phyloP scores from a whole-genome alignment of 2,797 vertebrate genomes.

The Hemibagrus guttatus region DNA sequence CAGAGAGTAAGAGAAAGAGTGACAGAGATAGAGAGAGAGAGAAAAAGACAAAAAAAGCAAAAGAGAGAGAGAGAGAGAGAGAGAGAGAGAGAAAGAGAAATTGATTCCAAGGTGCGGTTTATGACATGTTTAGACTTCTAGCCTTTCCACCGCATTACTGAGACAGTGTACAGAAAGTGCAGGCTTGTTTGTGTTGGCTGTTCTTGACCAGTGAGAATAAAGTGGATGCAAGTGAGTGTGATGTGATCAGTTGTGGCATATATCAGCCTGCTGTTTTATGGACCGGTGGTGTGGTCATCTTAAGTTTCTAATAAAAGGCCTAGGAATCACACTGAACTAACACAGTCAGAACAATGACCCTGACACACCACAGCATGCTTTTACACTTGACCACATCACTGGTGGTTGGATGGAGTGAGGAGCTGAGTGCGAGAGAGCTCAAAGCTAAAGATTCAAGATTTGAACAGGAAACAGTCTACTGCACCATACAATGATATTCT shows the following conservation, averaged over 20 bases:
- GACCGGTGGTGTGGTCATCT: conserved; percentile 42
- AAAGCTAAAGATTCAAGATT: background rate
- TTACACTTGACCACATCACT: conserved; percentile 10
- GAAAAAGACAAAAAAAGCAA: too few relatives aligned
- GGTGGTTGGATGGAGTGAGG: background rate
- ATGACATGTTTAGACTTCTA: conserved; percentile 44
- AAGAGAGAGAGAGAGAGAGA: too few relatives aligned
- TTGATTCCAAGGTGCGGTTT: conserved; percentile 21
- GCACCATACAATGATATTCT: too few relatives aligned
- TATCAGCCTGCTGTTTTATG: conserved; percentile 31
- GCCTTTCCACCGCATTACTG: conserved; percentile 33
- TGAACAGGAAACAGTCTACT: too few relatives aligned
- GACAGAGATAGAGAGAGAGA: too few relatives aligned
- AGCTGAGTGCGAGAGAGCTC: background rate
- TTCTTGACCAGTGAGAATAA: conserved; percentile 45
- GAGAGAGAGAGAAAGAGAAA: background rate
- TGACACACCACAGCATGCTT: background rate
- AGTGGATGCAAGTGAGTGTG: conserved; percentile 12
- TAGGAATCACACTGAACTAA: conserved; percentile 8
- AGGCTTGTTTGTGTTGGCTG: conserved; percentile 45
- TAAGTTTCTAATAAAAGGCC: conserved; percentile 24
- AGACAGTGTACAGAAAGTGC: conserved; percentile 29
- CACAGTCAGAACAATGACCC: background rate
- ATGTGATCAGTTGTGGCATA: conserved; percentile 39
- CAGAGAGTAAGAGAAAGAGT: too few relatives aligned